Evolutionary conservation across 2,888 invertebrate species (phyloP).

Genomic region (Watsonalla cultraria): DNA sequence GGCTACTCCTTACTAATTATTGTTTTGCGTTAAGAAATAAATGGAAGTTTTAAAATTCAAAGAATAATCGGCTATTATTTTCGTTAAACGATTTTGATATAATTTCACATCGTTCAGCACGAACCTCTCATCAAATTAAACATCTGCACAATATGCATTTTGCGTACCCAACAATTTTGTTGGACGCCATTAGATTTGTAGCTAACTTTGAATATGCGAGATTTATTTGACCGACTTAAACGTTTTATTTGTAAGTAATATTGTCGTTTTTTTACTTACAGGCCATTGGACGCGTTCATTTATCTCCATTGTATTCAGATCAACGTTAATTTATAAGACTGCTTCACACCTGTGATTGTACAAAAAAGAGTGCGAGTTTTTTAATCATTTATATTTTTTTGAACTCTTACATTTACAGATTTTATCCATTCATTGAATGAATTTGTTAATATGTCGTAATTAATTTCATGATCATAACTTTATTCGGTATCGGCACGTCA

Average conservation of each 20-base stretch:
- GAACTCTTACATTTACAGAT: too few relatives aligned
- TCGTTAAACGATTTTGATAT: conserved; percentile 66
- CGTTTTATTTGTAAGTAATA: conserved; percentile 16
- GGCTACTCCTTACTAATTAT: conserved; percentile 12
- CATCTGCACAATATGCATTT: conserved; percentile 69
- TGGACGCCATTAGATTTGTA: conserved; percentile 57
- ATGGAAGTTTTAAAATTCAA: conserved; percentile 50
- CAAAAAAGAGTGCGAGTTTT: conserved; percentile 32
- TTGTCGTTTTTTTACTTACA: conserved; percentile 14
- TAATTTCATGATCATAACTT: conserved; percentile 63
- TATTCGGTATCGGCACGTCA: conserved; percentile 56
- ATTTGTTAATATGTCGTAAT: conserved; percentile 43
- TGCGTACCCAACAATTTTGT: conserved; percentile 58
- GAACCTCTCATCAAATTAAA: conserved; percentile 70
- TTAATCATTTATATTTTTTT: too few relatives aligned
- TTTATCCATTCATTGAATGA: conserved; percentile 14
- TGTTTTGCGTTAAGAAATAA: conserved; percentile 19
- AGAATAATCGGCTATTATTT: conserved; percentile 51
- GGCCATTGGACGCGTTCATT: conserved; percentile 20
- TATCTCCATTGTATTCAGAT: conserved; percentile 36
- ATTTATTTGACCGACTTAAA: conserved; percentile 47
- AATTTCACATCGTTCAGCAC: conserved; percentile 51
- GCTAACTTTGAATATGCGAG: conserved; percentile 38
- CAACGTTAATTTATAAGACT: conserved; percentile 37
- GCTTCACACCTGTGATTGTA: conserved; percentile 46